phyloP scores from a whole-genome alignment of 2,113 vertebrate genomes.

The Entelurus aequoreus region DNA sequence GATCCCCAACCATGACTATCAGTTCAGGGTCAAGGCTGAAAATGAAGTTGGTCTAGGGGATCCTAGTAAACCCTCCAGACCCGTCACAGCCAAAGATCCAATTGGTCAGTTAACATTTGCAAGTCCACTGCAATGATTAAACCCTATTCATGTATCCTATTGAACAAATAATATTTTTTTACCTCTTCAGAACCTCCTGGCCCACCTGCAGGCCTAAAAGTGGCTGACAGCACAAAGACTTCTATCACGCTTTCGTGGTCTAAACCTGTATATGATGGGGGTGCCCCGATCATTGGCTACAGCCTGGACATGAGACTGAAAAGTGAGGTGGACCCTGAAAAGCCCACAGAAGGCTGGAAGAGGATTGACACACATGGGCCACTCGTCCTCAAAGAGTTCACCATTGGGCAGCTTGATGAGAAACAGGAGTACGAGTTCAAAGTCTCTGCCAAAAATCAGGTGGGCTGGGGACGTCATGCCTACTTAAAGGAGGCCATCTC shows the following conservation, averaged over 20 bases:
- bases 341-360: slow-evolving; percentile 90
- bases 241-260: slow-evolving; percentile 89
- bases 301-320: slow-evolving; percentile 84
- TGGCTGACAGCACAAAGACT: slow-evolving; percentile 89
- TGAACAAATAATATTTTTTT: background rate
- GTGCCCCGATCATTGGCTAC: slow-evolving; percentile 91
- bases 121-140: background rate
- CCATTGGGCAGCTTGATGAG: slow-evolving; percentile 85
- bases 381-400: slow-evolving; percentile 89
- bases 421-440: slow-evolving; percentile 92
- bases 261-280: slow-evolving; percentile 94
- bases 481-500: slow-evolving; percentile 88
- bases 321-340: slow-evolving; percentile 80
- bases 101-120: slow-evolving; percentile 76
- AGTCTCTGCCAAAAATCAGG: slow-evolving; percentile 93
- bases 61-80: slow-evolving; percentile 90
- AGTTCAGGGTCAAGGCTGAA: slow-evolving; percentile 97
- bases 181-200: slow-evolving; percentile 87
- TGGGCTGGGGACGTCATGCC: slow-evolving; percentile 91
- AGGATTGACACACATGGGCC: slow-evolving; percentile 86
- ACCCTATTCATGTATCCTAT: background rate
- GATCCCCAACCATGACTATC: slow-evolving; percentile 93
- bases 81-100: slow-evolving; percentile 91
- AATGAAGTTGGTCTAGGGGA: slow-evolving; percentile 96
- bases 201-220: slow-evolving; percentile 86